These are phyloP conservation scores for Poliocrania exsul DNA, from an alignment of 2,797 vertebrate species.

Conservation along the genomic window DNA sequence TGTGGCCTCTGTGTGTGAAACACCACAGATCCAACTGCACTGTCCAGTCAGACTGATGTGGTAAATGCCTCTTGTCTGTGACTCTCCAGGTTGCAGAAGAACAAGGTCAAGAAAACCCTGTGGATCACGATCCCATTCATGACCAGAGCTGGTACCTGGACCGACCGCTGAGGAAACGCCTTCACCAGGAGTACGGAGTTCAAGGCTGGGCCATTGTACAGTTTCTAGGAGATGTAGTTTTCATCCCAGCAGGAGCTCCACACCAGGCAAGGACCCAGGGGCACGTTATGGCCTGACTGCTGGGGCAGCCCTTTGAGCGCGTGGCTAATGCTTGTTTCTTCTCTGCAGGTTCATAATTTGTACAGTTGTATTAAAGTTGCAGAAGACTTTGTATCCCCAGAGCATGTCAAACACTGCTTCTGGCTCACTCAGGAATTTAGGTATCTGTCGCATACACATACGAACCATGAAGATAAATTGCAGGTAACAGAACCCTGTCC, in stretches of 20 bases:
- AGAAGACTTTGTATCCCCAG: conserved; percentile 85
- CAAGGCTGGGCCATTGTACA: conserved; percentile 85
- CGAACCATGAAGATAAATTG: conserved; percentile 83
- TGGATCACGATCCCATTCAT: conserved; percentile 82
- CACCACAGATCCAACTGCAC: fast-evolving
- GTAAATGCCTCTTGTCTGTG: not conserved
- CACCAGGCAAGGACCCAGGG: conserved; percentile 75
- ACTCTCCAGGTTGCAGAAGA: conserved; percentile 79
- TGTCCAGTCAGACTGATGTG: not conserved
- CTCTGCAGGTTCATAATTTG: conserved; percentile 81
- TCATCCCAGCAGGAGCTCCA: conserved; percentile 83
- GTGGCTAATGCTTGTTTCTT: conserved; percentile 12
- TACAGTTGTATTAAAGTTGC: conserved; percentile 86
- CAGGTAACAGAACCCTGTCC: conserved; percentile 69
- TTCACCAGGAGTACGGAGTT: conserved; percentile 81
- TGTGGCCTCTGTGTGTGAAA: fast-evolving
- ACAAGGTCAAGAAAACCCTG: conserved; percentile 81
- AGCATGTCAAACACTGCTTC: conserved; percentile 85
- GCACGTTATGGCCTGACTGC: not conserved
- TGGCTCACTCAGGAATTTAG: conserved; percentile 86
- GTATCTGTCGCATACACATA: conserved; percentile 82
- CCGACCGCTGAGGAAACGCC: conserved; percentile 73
- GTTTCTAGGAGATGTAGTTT: conserved; percentile 83
- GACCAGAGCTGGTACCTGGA: conserved; percentile 85
- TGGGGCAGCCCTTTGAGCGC: not conserved